Base-by-base conservation (phyloP, 1,140 invertebrate species). In the Zaprionus tsacasi region DNA sequence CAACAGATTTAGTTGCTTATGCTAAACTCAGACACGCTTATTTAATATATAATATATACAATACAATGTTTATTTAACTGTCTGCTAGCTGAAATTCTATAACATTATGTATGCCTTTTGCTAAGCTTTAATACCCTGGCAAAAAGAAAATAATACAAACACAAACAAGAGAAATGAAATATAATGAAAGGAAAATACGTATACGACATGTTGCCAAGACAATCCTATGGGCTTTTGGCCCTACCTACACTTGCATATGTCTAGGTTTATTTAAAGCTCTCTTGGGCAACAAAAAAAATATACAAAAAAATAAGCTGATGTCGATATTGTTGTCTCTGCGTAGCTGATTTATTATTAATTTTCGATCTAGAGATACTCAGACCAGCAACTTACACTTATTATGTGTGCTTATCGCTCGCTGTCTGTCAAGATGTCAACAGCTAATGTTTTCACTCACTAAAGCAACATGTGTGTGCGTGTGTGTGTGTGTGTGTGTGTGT, bases 371-470 rank as follows among this genome's bases (percentile, higher is more conserved):
- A 56, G 25, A n/a, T 13, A n/a, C 38, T n/a, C 38, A 15, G 6
- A 27, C 35, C 27, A 67, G 36, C 33, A 35, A 25, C 61, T 57
- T 38, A n/a, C 45, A 67, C 17, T 40, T 48, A 27, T 68, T 55
- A 21, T 60, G 35, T 60, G 55, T 59, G 52, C 58, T 63, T 70
- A 57, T 70, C 64, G 63, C 54, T 30, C 36, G 68, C 58, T 68
- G 69, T 68, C 70, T 69, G 63, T 85, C 82, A 70, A 71, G 65
- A 65, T 65, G 73, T 76, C 68, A 70, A 76, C 73, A 70, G 68
- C 68, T 76, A 76, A 76, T 76, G 68, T 69, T 58, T 60, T 72
- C 54, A 27, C 25, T 72, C 54, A 27, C 25, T 30, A 30, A 50
- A 38, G 50, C 66, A 61, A 74, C 58, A 57, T 69, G 66, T 74